Evolutionary conservation across 2,113 vertebrate species (phyloP).

Genomic region (Dolichallabes microphthalmus): DNA sequence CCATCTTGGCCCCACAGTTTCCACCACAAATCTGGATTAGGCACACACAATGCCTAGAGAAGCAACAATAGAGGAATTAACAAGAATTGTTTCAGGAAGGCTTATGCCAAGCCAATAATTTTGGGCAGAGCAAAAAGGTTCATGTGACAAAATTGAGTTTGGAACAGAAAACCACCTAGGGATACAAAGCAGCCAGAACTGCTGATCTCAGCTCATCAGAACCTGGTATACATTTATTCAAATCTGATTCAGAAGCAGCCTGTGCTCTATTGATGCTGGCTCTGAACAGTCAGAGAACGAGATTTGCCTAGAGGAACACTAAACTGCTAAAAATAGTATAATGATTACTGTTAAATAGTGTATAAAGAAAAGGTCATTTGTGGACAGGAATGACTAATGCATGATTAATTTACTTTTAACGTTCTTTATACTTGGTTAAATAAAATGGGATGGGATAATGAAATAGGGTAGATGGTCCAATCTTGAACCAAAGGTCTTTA

Average conservation of each 20-base stretch:
- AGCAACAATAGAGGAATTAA: slow-evolving; percentile 54
- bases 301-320: neutral
- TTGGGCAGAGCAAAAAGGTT: slow-evolving; percentile 34
- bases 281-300: neutral
- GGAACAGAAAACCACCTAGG: neutral
- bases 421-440: neutral
- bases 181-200: neutral
- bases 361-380: neutral
- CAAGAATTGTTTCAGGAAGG: slow-evolving; percentile 30
- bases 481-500: neutral
- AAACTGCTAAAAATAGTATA: neutral
- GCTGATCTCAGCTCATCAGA: slow-evolving; percentile 8
- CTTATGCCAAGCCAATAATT: slow-evolving; percentile 42
- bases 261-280: neutral
- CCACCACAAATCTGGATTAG: slow-evolving; percentile 49
- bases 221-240: neutral
- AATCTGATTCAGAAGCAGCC: neutral
- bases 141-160: slow-evolving; percentile 15
- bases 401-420: neutral
- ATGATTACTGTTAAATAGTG: neutral
- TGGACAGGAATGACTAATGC: neutral
- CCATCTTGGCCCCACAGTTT: slow-evolving; percentile 28
- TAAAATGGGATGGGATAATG: neutral
- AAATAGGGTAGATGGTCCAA: neutral
- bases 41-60: slow-evolving; percentile 37